Evolutionary conservation across 2,888 invertebrate species (phyloP).

Genomic region (Siphonodentalium dalli): DNA sequence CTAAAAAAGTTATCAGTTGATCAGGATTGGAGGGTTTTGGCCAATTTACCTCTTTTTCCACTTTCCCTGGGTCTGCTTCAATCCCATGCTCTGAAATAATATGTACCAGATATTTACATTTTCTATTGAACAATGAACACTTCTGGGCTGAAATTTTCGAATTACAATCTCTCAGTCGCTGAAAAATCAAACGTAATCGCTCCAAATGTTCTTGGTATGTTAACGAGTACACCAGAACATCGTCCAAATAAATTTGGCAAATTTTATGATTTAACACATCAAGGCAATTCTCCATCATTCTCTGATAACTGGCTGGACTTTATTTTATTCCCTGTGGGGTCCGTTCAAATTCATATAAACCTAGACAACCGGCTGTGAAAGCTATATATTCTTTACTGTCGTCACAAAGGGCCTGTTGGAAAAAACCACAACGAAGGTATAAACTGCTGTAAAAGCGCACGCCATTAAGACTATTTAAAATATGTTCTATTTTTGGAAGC

Average conservation of each 20-base stretch:
- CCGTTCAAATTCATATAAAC: slow-evolving; percentile 15
- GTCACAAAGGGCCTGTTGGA: too few species aligned
- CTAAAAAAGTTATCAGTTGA: too few species aligned
- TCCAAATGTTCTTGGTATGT: not conserved
- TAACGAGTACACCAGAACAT: too few species aligned
- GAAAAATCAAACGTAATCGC: not conserved
- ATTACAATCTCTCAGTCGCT: not conserved
- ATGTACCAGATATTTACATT: not conserved
- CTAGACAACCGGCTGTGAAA: slow-evolving; percentile 20
- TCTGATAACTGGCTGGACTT: slow-evolving; percentile 15
- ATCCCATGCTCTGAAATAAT: too few species aligned
- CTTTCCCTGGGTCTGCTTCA: not conserved
- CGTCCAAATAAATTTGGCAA: not conserved
- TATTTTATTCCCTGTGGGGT: slow-evolving; percentile 15
- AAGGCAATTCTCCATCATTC: slow-evolving; percentile 8
- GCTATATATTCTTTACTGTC: slow-evolving; percentile 20
- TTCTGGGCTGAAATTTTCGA: not conserved
- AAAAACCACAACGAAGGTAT: too few species aligned
- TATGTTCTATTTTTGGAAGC: too few species aligned
- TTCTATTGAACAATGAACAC: not conserved
- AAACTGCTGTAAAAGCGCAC: too few species aligned
- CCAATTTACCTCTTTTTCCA: not conserved
- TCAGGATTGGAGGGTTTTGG: not conserved
- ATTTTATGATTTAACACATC: not conserved
- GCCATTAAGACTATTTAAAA: too few species aligned